Conservation (phyloP, 53 echinoderm and acorn worm species). For the Patiria pectinifera region DNA sequence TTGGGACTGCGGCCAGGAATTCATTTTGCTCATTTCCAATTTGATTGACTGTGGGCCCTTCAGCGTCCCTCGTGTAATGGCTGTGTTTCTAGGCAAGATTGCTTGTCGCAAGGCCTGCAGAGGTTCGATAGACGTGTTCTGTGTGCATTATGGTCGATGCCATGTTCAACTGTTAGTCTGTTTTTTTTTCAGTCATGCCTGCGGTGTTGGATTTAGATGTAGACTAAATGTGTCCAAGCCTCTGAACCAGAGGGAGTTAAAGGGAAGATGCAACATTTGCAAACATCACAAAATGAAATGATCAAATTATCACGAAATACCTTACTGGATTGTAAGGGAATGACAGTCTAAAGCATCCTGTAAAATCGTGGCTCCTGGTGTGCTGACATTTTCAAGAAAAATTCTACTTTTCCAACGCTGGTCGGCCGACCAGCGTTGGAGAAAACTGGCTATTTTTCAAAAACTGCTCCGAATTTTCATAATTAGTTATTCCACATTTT, state of each 20-base stretch:
- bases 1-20: background rate
- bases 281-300: no score
- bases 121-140: background rate
- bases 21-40: conserved; percentile 4
- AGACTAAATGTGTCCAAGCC: background rate
- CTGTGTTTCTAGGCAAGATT: background rate
- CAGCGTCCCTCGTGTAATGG: background rate
- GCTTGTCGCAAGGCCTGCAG: background rate
- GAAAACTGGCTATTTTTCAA: no score
- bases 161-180: background rate
- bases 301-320: no score
- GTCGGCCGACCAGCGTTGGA: no score
- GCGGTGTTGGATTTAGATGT: background rate
- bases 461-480: no score
- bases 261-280: no score
- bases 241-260: background rate
- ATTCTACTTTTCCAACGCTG: no score
- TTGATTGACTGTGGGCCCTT: background rate
- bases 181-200: background rate
- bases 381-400: no score
- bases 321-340: no score
- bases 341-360: no score
- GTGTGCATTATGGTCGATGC: background rate
- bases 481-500: no score
- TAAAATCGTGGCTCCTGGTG: no score